These are phyloP conservation scores for Henricia sp. DNA, from an alignment of 53 echinoderm and acorn worm species.

Conservation along the genomic window DNA sequence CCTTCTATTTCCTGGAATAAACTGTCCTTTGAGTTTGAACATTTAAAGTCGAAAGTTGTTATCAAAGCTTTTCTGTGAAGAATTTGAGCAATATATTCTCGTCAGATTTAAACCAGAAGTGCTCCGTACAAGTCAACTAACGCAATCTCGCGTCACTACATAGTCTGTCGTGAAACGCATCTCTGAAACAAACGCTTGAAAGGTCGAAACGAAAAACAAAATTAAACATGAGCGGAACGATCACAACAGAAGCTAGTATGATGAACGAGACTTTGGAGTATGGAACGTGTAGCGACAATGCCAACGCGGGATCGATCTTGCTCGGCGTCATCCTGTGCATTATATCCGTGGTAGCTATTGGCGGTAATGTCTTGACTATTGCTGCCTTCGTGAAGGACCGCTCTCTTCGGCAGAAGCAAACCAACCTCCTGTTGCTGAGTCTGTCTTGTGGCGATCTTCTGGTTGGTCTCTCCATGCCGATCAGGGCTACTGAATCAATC, in stretches of 20 bases:
- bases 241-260: neutral
- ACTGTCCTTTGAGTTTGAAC: too few species aligned
- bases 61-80: too few species aligned
- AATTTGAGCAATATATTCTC: too few species aligned
- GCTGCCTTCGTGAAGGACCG: conserved; percentile 24
- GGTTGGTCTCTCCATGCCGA: conserved; percentile 19
- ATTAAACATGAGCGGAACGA: neutral
- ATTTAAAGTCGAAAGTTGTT: too few species aligned
- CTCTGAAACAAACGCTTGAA: too few species aligned
- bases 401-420: conserved; percentile 19
- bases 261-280: neutral
- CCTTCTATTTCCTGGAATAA: too few species aligned
- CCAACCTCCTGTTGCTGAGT: conserved; percentile 26
- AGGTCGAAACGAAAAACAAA: too few species aligned
- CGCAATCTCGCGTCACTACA: too few species aligned
- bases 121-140: too few species aligned
- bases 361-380: conserved; percentile 43
- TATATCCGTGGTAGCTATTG: conserved; percentile 2
- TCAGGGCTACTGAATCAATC: neutral
- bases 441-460: conserved; percentile 43
- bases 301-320: neutral
- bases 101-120: too few species aligned
- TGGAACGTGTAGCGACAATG: neutral
- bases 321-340: neutral
- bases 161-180: too few species aligned